Evolutionary conservation across 2,113 vertebrate species (phyloP).

Genomic region (Phodopus roborovskii): DNA sequence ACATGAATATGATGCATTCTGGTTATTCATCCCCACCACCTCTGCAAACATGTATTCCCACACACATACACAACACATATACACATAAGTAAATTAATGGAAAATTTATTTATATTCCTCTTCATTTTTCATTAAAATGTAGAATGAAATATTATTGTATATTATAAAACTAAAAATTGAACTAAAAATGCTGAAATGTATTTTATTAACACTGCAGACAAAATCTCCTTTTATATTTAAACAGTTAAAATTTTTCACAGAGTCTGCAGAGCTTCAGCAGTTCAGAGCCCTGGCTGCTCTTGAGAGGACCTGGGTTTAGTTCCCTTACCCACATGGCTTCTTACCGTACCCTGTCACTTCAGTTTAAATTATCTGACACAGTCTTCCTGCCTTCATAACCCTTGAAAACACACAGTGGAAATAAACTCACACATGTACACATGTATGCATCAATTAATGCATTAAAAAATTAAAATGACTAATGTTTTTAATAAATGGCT

Average conservation of each 20-base stretch:
- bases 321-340: not conserved
- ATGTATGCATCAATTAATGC: not conserved
- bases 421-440: not conserved
- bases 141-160: not conserved
- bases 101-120: not conserved
- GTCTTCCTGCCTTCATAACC: not conserved
- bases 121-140: not conserved
- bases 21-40: not conserved
- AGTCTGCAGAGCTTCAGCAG: not conserved
- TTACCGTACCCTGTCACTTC: accelerated
- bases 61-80: not conserved
- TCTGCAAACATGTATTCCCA: not conserved
- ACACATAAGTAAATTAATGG: not conserved
- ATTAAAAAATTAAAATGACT: not conserved
- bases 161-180: not conserved
- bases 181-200: not conserved
- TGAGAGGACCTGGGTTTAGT: not conserved
- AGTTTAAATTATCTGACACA: not conserved
- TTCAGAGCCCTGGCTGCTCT: not conserved
- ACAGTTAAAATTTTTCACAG: not conserved
- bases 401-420: not conserved
- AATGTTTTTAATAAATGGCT: not conserved
- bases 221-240: not conserved
- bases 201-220: not conserved
- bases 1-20: not conserved